Percentiles rank a stretch among this genome's conserved stretches.
phyloP scores from a whole-genome alignment of 2,113 vertebrate genomes.

The Cairina moschata region DNA sequence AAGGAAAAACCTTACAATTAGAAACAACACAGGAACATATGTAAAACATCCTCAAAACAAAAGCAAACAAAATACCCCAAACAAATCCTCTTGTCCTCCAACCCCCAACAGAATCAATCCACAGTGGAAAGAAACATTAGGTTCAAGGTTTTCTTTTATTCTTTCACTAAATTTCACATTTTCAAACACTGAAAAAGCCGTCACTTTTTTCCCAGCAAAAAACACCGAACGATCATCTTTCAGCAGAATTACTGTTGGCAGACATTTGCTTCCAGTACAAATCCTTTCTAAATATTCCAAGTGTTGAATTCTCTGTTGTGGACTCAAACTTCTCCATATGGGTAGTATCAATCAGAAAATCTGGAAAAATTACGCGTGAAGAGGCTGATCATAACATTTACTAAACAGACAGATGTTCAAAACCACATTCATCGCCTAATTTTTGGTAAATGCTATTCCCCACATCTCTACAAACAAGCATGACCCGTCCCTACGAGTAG shows the following conservation, averaged over 20 bases:
- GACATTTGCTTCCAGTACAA: slow-evolving; percentile 46
- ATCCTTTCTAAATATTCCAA: slow-evolving; percentile 56
- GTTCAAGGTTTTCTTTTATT: slow-evolving; percentile 9
- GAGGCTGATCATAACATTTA: slow-evolving; percentile 68
- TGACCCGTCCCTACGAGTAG: background rate
- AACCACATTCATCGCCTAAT: slow-evolving; percentile 5
- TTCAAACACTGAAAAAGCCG: slow-evolving; percentile 43
- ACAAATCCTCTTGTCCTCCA: too few relatives aligned
- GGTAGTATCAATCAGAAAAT: slow-evolving; percentile 57
- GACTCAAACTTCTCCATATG: slow-evolving; percentile 64
- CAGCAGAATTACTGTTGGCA: slow-evolving; percentile 54
- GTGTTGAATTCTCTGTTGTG: slow-evolving; percentile 53
- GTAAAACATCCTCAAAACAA: background rate
- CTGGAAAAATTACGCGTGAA: slow-evolving; percentile 68
- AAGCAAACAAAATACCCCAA: background rate
- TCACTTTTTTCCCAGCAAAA: slow-evolving; percentile 8
- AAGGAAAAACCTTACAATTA: background rate
- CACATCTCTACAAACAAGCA: background rate
- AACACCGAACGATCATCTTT: slow-evolving; percentile 11
- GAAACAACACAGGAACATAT: background rate
- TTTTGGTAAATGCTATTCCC: slow-evolving; percentile 7
- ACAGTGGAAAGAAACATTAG: background rate
- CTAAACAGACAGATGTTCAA: slow-evolving; percentile 48
- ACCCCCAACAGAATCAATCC: background rate
- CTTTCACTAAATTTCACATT: slow-evolving; percentile 33